Conservation (phyloP, 2,113 vertebrate genomes). For the Meleagris gallopavo region DNA sequence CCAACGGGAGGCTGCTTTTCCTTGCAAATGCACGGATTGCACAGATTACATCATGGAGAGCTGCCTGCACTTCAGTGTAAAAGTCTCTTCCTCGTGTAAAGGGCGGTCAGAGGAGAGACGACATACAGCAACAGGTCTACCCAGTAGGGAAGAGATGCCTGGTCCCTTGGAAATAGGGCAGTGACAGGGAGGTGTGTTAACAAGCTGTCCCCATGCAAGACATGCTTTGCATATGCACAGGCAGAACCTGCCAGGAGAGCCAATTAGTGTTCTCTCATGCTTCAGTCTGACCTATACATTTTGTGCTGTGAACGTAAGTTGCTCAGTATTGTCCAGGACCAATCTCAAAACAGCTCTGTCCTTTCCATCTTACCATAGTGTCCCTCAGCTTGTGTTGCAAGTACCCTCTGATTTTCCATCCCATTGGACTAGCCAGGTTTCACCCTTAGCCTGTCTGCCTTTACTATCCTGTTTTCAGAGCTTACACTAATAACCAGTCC, state of each 20-base stretch:
- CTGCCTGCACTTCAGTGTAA: slow-evolving; percentile 66
- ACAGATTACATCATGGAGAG: slow-evolving; percentile 81
- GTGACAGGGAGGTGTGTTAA: not conserved
- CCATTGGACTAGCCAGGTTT: not conserved
- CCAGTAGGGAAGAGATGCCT: rapidly evolving
- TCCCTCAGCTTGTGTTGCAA: not conserved
- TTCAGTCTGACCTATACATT: rapidly evolving
- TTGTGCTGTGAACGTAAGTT: not conserved
- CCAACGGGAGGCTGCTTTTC: slow-evolving; percentile 69
- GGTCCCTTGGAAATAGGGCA: not conserved
- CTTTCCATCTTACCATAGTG: rapidly evolving
- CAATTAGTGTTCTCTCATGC: rapidly evolving
- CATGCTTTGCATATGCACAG: rapidly evolving
- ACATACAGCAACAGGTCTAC: slow-evolving; percentile 46
- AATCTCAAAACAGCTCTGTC: not conserved
- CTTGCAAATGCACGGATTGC: slow-evolving; percentile 25
- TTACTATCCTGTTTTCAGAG: rapidly evolving
- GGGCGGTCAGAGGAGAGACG: not conserved
- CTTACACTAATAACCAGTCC: not conserved
- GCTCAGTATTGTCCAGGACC: not conserved
- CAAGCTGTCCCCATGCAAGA: not conserved
- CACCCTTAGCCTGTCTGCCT: not conserved
- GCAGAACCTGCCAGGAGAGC: not conserved
- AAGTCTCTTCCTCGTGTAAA: slow-evolving; percentile 48
- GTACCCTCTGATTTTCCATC: rapidly evolving